phyloP scores from a whole-genome alignment of 2,113 vertebrate species.

The Geococcyx californianus region DNA sequence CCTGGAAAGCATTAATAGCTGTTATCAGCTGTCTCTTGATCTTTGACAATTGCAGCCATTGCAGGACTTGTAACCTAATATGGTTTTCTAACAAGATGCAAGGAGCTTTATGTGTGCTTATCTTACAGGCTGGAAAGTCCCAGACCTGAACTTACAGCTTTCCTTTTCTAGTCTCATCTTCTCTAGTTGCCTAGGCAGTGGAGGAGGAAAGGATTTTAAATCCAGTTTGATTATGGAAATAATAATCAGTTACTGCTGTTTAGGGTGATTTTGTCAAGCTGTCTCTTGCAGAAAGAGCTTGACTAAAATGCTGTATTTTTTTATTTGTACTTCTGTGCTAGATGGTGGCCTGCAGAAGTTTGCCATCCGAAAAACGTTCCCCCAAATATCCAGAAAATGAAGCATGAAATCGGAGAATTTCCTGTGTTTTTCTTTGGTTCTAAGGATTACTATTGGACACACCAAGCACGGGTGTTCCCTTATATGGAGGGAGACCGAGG shows the following conservation, averaged over 20 bases:
- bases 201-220: neutral
- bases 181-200: neutral
- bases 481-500: slow-evolving; percentile 98
- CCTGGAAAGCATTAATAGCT: neutral
- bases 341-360: slow-evolving; percentile 99
- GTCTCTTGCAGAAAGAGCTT: neutral
- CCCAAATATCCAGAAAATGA: slow-evolving; percentile 98
- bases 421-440: slow-evolving; percentile 99
- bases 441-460: slow-evolving; percentile 98
- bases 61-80: neutral
- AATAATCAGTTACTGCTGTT: neutral
- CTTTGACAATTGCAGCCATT: neutral
- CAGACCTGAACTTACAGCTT: neutral
- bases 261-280: neutral
- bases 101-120: neutral
- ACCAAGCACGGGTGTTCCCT: slow-evolving; percentile 96
- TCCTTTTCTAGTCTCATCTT: neutral
- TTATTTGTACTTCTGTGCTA: slow-evolving; percentile 75
- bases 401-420: slow-evolving; percentile 96
- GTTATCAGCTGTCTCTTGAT: neutral
- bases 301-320: slow-evolving; percentile 59
- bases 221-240: neutral
- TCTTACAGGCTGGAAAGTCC: neutral
- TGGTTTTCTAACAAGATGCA: neutral
- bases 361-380: slow-evolving; percentile 94